Conservation (phyloP, 2,888 invertebrate species). For the Ochropleura leucogaster region DNA sequence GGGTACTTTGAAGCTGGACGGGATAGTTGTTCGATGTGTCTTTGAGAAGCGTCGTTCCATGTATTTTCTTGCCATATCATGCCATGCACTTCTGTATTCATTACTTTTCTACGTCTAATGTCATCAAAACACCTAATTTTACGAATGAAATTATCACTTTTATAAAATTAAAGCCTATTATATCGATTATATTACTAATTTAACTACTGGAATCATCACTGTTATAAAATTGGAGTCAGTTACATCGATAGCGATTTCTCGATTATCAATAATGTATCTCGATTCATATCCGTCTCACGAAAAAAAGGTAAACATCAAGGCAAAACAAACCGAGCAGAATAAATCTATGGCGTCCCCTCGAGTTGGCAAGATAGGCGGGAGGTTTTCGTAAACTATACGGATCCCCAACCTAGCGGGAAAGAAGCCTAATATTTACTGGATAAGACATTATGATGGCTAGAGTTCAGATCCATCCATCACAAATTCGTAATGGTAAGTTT, state of each 20-base stretch:
- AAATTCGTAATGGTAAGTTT: too few species aligned
- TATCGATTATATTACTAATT: constrained; percentile 60
- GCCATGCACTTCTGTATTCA: constrained; percentile 64
- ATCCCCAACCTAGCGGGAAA: constrained; percentile 73
- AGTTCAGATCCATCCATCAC: constrained; percentile 33
- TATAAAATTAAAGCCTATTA: constrained; percentile 33
- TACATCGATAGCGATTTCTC: constrained; percentile 70
- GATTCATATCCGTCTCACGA: constrained; percentile 45
- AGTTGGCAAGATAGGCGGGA: constrained; percentile 76
- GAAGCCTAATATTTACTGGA: constrained; percentile 59
- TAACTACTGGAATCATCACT: neutral
- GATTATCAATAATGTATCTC: constrained; percentile 47
- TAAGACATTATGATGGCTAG: constrained; percentile 58
- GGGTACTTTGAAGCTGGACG: constrained; percentile 86
- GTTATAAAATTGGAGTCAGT: constrained; percentile 19
- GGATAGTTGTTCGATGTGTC: constrained; percentile 87
- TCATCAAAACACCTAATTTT: constrained; percentile 24
- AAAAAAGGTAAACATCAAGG: constrained; percentile 66
- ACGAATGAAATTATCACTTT: neutral
- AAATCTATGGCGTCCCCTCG: constrained; percentile 80
- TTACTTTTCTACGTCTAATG: constrained; percentile 40
- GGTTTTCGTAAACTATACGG: constrained; percentile 78
- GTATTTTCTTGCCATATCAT: constrained; percentile 90
- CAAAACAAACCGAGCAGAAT: constrained; percentile 81
- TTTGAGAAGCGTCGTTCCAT: constrained; percentile 89